These are phyloP conservation scores for Drosophila fungiperda DNA, from an alignment of 2,888 invertebrate species.

Conservation along the genomic window DNA sequence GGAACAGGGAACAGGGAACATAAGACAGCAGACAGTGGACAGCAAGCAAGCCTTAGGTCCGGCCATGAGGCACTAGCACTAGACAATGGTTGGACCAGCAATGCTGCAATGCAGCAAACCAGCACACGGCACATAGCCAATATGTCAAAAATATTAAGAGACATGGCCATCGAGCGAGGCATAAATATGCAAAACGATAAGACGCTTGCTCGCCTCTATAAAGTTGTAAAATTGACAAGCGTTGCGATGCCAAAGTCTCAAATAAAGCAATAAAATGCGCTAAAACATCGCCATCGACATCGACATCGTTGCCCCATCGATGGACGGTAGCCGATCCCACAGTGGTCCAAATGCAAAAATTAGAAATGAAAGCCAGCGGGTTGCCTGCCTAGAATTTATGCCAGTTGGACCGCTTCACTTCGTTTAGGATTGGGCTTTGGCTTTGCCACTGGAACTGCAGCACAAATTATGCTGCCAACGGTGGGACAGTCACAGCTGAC, in stretches of 20 bases:
- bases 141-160: constrained; percentile 84
- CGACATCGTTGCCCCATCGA: constrained; percentile 24
- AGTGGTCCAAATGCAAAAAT: constrained; percentile 76
- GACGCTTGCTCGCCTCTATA: constrained; percentile 71
- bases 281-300: constrained; percentile 67
- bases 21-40: constrained; percentile 17
- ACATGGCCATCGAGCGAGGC: constrained; percentile 66
- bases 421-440: constrained; percentile 11
- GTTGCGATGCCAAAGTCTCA: constrained; percentile 71
- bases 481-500: constrained; percentile 47
- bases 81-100: constrained; percentile 55
- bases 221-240: constrained; percentile 82
- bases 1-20: constrained; percentile 18
- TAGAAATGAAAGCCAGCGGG: constrained; percentile 80
- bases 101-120: constrained; percentile 19
- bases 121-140: constrained; percentile 66
- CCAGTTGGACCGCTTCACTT: constrained; percentile 30
- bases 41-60: constrained; percentile 33
- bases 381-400: constrained; percentile 68
- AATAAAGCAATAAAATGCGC: constrained; percentile 80
- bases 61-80: constrained; percentile 19
- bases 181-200: constrained; percentile 81
- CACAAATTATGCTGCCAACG: constrained; percentile 41
- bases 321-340: constrained; percentile 57
- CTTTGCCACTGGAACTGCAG: constrained; percentile 9